phyloP scores from a whole-genome alignment of 2,888 invertebrate genomes.

The Serripes groenlandicus region DNA sequence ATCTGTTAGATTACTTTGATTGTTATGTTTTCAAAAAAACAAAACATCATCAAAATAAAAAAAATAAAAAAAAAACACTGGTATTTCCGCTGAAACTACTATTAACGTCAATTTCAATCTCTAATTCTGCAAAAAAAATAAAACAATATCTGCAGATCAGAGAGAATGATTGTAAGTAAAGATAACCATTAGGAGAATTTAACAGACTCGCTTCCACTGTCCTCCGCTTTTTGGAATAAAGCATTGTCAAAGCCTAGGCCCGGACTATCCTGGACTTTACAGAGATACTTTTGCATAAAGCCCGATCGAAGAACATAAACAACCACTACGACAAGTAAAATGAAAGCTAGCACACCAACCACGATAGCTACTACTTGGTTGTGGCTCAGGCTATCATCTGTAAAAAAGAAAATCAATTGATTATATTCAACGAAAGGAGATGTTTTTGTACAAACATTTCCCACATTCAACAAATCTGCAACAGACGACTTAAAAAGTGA shows the following conservation, averaged over 20 bases:
- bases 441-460: too few relatives aligned
- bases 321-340: conserved; percentile 29
- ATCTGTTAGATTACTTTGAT: too few relatives aligned
- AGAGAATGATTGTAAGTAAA: too few relatives aligned
- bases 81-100: too few relatives aligned
- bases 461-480: too few relatives aligned
- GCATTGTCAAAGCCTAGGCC: conserved; percentile 58
- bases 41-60: too few relatives aligned
- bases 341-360: conserved; percentile 27
- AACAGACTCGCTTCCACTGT: conserved; percentile 15
- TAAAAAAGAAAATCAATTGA: not conserved
- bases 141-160: too few relatives aligned
- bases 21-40: too few relatives aligned
- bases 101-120: too few relatives aligned
- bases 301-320: conserved; percentile 29
- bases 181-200: not conserved
- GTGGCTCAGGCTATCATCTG: conserved; percentile 19
- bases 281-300: not conserved
- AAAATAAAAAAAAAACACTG: too few relatives aligned
- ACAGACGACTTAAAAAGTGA: too few relatives aligned
- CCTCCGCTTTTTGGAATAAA: conserved; percentile 47
- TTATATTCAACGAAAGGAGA: not conserved
- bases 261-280: conserved; percentile 3
- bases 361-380: conserved; percentile 39
- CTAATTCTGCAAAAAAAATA: too few relatives aligned